A percentile compares a stretch with the other conserved stretches of the same genome.
phyloP scores from a whole-genome alignment of 2,113 vertebrate species.

The Tonatia bakeri region DNA sequence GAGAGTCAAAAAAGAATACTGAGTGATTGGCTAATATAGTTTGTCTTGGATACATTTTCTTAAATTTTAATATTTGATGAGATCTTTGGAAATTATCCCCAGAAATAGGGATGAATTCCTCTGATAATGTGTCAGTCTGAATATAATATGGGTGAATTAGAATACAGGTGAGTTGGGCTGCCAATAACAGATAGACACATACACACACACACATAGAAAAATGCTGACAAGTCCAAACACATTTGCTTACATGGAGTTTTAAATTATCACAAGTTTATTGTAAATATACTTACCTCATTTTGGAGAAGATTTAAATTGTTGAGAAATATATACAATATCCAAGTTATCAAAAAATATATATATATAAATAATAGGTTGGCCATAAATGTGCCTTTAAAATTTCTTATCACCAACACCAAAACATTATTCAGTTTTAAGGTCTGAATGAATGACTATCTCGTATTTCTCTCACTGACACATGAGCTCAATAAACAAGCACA shows the following conservation, averaged over 20 bases:
- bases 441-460: background rate
- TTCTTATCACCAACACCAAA: background rate
- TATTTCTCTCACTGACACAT: background rate
- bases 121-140: background rate
- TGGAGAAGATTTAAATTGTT: background rate
- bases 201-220: background rate
- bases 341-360: background rate
- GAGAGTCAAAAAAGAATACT: slow-evolving; percentile 7
- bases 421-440: background rate
- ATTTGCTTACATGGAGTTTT: background rate
- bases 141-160: background rate
- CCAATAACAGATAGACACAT: background rate
- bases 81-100: background rate
- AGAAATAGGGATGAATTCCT: background rate
- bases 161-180: background rate
- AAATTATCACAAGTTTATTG: background rate
- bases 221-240: background rate
- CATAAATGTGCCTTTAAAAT: background rate
- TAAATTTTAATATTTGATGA: slow-evolving; percentile 48
- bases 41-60: slow-evolving; percentile 42
- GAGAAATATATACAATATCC: background rate
- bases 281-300: background rate
- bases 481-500: background rate
- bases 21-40: background rate
- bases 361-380: too few species aligned